Percentiles rank a stretch among this genome's conserved stretches.
Evolutionary conservation across 2,113 vertebrate genomes (phyloP).

Genomic region (Xiphias gladius): DNA sequence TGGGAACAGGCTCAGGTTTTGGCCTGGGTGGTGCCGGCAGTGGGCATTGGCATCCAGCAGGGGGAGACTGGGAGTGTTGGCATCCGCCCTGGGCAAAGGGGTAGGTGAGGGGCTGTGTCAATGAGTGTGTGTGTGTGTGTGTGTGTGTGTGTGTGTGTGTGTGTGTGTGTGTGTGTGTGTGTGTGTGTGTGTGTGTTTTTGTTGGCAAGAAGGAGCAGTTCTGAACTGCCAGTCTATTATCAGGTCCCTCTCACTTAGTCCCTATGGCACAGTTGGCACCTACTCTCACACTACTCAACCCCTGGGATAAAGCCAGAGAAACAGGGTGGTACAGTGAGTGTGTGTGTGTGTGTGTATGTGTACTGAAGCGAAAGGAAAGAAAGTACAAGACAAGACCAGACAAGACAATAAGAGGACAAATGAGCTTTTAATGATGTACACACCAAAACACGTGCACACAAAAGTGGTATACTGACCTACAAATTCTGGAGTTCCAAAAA

Average conservation of each 20-base stretch:
- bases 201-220: constrained; percentile 41
- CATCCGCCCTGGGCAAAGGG: not conserved
- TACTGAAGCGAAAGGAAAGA: not conserved
- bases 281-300: constrained; percentile 50
- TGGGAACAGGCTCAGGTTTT: not conserved
- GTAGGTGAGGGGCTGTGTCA: constrained; percentile 12
- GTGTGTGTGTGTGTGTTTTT: constrained; percentile 23
- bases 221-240: constrained; percentile 64
- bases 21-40: constrained; percentile 4
- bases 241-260: constrained; percentile 58
- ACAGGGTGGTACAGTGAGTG: constrained; percentile 3
- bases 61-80: constrained; percentile 17
- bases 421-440: not conserved
- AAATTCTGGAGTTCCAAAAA: constrained; percentile 98
- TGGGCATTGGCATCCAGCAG: not conserved
- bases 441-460: not conserved
- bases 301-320: constrained; percentile 52
- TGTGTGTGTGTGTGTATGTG: not conserved
- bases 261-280: constrained; percentile 57
- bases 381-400: not conserved
- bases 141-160: constrained; percentile 26
- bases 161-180: constrained; percentile 22
- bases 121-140: constrained; percentile 19
- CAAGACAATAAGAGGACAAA: not conserved
- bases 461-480: constrained; percentile 88